Evolutionary conservation across 2,797 vertebrate species (phyloP).

Genomic region (Sebastes nivosus): DNA sequence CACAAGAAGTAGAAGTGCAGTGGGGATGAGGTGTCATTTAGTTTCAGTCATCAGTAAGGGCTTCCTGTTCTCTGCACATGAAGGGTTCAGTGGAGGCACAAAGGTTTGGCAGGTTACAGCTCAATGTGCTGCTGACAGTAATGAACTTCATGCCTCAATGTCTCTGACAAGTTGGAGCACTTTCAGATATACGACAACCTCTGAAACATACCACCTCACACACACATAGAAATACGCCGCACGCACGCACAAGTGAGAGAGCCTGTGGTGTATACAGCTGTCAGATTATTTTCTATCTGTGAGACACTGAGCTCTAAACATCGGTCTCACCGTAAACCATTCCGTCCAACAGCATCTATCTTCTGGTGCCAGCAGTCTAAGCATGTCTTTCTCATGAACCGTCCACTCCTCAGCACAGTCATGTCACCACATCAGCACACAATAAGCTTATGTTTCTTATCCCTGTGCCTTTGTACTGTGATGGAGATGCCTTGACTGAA

Average conservation of each 20-base stretch:
- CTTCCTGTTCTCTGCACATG: not conserved
- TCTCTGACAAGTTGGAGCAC: slow-evolving; percentile 26
- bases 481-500: slow-evolving; percentile 9
- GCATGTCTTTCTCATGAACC: not conserved
- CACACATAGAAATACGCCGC: not conserved
- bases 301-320: slow-evolving; percentile 23
- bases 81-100: slow-evolving; percentile 9
- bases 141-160: slow-evolving; percentile 39
- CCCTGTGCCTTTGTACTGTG: not conserved
- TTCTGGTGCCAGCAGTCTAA: not conserved
- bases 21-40: not conserved
- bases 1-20: not conserved
- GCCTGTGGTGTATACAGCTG: slow-evolving; percentile 25
- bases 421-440: not conserved
- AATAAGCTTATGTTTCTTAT: not conserved
- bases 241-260: not conserved
- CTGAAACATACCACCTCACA: not conserved
- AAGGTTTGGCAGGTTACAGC: slow-evolving; percentile 40
- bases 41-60: not conserved
- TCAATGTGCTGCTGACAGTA: slow-evolving; percentile 34
- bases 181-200: not conserved
- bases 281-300: slow-evolving; percentile 30
- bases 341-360: slow-evolving; percentile 9
- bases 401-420: not conserved
- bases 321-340: slow-evolving; percentile 13